phyloP scores from a whole-genome alignment of 2,797 vertebrate genomes.

The Antennarius maculatus region DNA sequence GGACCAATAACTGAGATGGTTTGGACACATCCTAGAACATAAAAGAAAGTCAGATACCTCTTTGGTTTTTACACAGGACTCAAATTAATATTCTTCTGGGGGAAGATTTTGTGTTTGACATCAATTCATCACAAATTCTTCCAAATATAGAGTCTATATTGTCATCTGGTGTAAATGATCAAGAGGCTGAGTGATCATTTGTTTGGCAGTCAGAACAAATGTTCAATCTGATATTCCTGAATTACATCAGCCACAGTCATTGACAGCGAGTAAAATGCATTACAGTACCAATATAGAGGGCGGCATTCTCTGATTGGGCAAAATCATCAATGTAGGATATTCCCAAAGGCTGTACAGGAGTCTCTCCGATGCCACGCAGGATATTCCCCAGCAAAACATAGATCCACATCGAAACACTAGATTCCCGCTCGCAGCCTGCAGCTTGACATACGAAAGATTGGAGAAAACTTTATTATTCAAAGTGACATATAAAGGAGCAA shows the following conservation, averaged over 20 bases:
- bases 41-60: conserved; percentile 13
- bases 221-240: no score
- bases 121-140: no score
- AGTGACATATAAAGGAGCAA: no score
- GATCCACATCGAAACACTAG: conserved; percentile 76
- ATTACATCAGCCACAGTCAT: background rate
- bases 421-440: conserved; percentile 74
- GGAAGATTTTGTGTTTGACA: no score
- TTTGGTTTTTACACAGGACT: no score
- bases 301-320: conserved; percentile 74
- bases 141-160: no score
- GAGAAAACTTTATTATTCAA: background rate
- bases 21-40: conserved; percentile 89
- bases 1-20: conserved; percentile 94
- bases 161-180: no score
- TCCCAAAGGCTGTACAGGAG: conserved; percentile 76
- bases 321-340: conserved; percentile 82
- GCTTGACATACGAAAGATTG: conserved; percentile 4
- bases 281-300: conserved; percentile 78
- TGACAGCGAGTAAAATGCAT: background rate
- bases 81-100: no score
- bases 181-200: no score
- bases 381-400: conserved; percentile 78
- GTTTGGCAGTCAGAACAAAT: no score
- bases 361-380: conserved; percentile 80